Evolutionary conservation across 2,888 invertebrate species (phyloP).

Genomic region (Bellardia bayeri): DNA sequence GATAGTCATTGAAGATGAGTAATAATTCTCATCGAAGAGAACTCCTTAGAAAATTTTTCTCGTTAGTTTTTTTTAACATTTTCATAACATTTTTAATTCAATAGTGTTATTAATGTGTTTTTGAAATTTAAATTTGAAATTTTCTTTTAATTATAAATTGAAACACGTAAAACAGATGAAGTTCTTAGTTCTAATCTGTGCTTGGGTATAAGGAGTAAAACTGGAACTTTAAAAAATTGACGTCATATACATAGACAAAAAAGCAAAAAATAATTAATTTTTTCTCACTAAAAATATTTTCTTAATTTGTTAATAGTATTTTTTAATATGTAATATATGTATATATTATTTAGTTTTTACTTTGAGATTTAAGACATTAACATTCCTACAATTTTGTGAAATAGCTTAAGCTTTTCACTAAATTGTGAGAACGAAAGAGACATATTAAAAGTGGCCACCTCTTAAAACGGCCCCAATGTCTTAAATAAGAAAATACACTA

Average conservation of each 20-base stretch:
- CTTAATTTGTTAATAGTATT: not conserved
- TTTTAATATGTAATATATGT: no score
- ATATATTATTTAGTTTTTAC: not conserved
- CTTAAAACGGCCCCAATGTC: slow-evolving; percentile 15
- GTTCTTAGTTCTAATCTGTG: slow-evolving; percentile 72
- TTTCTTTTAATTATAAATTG: not conserved
- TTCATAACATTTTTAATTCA: not conserved
- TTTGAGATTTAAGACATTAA: not conserved
- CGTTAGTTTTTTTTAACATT: not conserved
- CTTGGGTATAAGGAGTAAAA: slow-evolving; percentile 49
- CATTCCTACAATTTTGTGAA: not conserved
- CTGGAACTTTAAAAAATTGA: not conserved
- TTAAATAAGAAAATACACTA: not conserved
- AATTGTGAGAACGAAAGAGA: not conserved
- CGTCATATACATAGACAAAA: no score
- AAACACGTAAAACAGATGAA: slow-evolving; percentile 36
- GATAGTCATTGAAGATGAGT: no score
- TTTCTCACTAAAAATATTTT: not conserved
- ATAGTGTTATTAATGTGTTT: slow-evolving; percentile 16
- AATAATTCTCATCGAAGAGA: not conserved
- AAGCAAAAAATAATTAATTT: not conserved
- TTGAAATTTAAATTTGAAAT: not conserved
- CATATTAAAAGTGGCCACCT: slow-evolving; percentile 52
- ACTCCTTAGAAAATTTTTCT: not conserved
- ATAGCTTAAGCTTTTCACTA: not conserved